These are phyloP conservation scores for Drosophila ercepeae DNA, from an alignment of 1,140 invertebrate species.

Conservation along the genomic window DNA sequence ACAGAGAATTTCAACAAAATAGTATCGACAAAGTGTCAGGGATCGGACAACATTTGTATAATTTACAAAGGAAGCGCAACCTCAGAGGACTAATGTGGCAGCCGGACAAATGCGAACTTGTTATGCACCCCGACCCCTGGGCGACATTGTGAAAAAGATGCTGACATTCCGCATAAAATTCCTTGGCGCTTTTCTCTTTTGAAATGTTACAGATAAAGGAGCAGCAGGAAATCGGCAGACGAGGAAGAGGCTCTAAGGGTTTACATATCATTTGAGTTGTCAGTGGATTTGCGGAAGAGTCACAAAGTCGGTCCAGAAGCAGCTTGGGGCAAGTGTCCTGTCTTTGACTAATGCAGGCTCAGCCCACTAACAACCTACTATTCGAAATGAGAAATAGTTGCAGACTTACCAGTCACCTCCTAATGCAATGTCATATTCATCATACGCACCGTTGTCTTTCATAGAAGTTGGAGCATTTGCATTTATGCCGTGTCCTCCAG, in stretches of 20 bases:
- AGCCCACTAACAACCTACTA: conserved; percentile 63
- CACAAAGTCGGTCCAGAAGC: conserved; percentile 44
- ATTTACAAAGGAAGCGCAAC: conserved; percentile 11
- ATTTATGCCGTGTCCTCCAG: conserved; percentile 1
- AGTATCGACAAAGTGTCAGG: conserved; percentile 5
- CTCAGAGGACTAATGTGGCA: conserved; percentile 25
- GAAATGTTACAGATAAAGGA: conserved; percentile 54
- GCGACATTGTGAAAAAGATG: conserved; percentile 43
- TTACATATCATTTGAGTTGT: conserved; percentile 68
- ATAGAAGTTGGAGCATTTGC: not conserved
- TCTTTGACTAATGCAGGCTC: conserved; percentile 70
- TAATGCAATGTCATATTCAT: conserved; percentile 29
- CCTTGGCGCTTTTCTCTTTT: conserved; percentile 57
- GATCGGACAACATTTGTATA: conserved; percentile 22
- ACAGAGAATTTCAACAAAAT: too few species aligned
- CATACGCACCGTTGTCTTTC: conserved; percentile 23
- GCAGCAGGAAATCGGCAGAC: not conserved
- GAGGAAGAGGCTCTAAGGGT: conserved; percentile 10
- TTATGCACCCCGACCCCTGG: conserved; percentile 22
- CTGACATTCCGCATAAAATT: conserved; percentile 60
- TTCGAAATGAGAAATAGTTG: conserved; percentile 73
- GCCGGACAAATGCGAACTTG: conserved; percentile 48
- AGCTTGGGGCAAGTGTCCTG: conserved; percentile 31
- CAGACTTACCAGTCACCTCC: conserved; percentile 3
- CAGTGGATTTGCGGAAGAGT: conserved; percentile 25